These are phyloP conservation scores for Hyalella azteca DNA, from an alignment of 2,888 invertebrate species.

Conservation along the genomic window DNA sequence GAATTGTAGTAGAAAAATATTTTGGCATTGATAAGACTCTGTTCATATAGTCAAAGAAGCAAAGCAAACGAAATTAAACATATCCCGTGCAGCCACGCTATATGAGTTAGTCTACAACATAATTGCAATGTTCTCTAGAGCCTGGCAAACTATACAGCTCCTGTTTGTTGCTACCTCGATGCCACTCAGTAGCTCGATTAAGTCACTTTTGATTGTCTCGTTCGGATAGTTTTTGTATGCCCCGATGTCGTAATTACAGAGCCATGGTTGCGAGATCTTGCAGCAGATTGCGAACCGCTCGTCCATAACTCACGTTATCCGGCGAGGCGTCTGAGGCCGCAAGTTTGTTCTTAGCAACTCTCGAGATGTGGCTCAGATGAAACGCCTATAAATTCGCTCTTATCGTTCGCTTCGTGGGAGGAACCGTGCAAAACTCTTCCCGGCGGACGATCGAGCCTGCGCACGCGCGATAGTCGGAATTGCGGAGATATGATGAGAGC, in stretches of 20 bases:
- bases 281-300: neutral
- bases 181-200: neutral
- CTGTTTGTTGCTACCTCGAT: neutral
- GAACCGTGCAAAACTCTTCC: constrained; percentile 28
- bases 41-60: too few species aligned
- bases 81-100: too few species aligned
- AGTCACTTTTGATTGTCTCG: neutral
- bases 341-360: constrained; percentile 33
- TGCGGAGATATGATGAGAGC: too few species aligned
- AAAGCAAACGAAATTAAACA: too few species aligned
- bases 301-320: constrained; percentile 31
- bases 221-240: neutral
- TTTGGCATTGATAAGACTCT: too few species aligned
- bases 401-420: constrained; percentile 35
- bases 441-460: too few species aligned
- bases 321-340: neutral
- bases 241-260: neutral
- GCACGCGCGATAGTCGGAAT: neutral
- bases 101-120: too few species aligned
- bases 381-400: constrained; percentile 25
- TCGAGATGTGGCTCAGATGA: constrained; percentile 20
- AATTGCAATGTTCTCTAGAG: too few species aligned
- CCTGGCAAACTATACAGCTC: neutral
- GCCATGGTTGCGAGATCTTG: constrained; percentile 19
- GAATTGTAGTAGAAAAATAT: too few species aligned